Evolutionary conservation across 1,140 invertebrate genomes (phyloP).

Genomic region (Piezodorus guildinii): DNA sequence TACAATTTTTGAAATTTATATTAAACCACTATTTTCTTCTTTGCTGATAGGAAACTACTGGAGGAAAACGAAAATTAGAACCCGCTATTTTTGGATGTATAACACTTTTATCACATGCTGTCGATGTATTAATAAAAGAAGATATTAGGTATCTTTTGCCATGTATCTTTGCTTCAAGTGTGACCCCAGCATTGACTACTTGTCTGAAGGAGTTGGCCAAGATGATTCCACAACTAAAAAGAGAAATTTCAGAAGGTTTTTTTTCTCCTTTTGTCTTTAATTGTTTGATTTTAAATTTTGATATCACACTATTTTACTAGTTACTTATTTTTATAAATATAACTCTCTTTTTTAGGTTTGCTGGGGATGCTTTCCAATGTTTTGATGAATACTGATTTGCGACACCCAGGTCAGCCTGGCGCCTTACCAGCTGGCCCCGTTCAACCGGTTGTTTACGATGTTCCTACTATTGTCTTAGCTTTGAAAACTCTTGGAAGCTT

Average conservation of each 20-base stretch:
- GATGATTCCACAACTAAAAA: constrained; percentile 75
- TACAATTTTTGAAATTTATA: neutral
- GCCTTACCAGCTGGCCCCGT: constrained; percentile 16
- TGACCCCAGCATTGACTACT: constrained; percentile 81
- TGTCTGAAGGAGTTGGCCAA: constrained; percentile 81
- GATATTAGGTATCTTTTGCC: constrained; percentile 81
- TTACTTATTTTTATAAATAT: no score
- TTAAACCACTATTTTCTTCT: constrained; percentile 1
- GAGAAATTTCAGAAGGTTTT: constrained; percentile 83
- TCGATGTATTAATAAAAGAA: constrained; percentile 52
- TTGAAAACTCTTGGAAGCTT: constrained; percentile 89
- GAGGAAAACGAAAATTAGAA: constrained; percentile 63
- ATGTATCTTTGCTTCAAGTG: constrained; percentile 80
- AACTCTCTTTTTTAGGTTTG: constrained; percentile 35
- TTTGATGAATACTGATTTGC: constrained; percentile 74
- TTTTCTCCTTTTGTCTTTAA: constrained; percentile 18
- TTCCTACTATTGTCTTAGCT: constrained; percentile 77
- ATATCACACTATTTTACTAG: no score
- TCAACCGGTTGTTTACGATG: constrained; percentile 44
- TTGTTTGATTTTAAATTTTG: no score
- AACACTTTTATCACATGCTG: constrained; percentile 79
- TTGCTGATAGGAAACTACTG: constrained; percentile 43
- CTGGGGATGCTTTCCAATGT: constrained; percentile 53
- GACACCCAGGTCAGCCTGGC: constrained; percentile 52
- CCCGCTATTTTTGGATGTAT: constrained; percentile 89